Evolutionary conservation across 1,140 invertebrate genomes (phyloP).

Genomic region (Colletes latitarsis): DNA sequence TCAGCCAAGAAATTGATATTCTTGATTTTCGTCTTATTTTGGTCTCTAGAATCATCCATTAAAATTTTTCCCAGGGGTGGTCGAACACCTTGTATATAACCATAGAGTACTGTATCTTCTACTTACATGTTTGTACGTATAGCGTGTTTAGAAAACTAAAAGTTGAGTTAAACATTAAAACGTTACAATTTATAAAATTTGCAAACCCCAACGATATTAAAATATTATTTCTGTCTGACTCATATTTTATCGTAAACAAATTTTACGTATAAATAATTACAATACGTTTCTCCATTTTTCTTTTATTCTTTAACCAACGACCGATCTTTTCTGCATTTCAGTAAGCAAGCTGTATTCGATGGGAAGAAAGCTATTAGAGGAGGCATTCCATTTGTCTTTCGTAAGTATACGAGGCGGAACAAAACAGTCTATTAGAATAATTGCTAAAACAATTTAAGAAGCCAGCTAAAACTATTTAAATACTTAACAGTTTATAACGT

Average conservation of each 20-base stretch:
- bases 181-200: too few species aligned
- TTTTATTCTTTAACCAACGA: background rate
- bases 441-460: background rate
- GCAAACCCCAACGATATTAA: too few species aligned
- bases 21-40: too few species aligned
- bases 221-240: too few species aligned
- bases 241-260: background rate
- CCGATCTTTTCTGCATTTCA: constrained; percentile 82
- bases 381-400: constrained; percentile 97
- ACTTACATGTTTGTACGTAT: too few species aligned
- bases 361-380: constrained; percentile 96
- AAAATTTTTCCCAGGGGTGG: too few species aligned
- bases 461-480: background rate
- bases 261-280: background rate
- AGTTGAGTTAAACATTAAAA: too few species aligned
- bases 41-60: too few species aligned
- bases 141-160: too few species aligned
- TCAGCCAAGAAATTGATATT: too few species aligned
- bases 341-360: constrained; percentile 97
- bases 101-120: too few species aligned
- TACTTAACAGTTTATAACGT: background rate
- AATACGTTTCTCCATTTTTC: background rate
- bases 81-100: too few species aligned
- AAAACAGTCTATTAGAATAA: background rate
- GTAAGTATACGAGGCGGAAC: constrained; percentile 85